Conservation (phyloP, 2,113 vertebrate species). For the Caranx ignobilis region DNA sequence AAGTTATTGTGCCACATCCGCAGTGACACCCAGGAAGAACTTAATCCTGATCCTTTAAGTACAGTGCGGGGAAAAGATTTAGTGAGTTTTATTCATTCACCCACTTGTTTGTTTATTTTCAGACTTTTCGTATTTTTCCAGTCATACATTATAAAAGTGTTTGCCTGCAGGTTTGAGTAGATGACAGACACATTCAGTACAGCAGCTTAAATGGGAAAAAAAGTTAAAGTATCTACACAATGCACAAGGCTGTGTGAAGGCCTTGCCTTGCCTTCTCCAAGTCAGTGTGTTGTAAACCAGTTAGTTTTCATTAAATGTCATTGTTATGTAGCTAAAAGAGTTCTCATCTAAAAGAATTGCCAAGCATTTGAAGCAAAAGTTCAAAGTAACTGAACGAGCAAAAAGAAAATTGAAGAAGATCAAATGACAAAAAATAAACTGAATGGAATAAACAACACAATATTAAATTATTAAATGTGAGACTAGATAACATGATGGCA, state of each 20-base stretch:
- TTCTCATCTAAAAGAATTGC: neutral
- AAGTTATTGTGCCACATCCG: slow-evolving; percentile 50
- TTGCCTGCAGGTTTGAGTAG: neutral
- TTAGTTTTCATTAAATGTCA: neutral
- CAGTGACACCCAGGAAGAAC: slow-evolving; percentile 48
- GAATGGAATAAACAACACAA: neutral
- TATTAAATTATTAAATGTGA: slow-evolving; percentile 1
- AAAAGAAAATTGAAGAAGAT: neutral
- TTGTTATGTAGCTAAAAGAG: neutral
- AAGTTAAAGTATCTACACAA: neutral
- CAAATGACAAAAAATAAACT: neutral
- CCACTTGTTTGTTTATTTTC: neutral
- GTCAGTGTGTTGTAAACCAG: neutral
- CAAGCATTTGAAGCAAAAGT: slow-evolving; percentile 7
- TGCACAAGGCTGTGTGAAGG: neutral
- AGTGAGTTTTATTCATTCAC: neutral
- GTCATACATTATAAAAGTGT: neutral
- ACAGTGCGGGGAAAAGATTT: slow-evolving; percentile 7
- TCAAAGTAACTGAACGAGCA: too few relatives aligned
- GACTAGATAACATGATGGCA: slow-evolving; percentile 34
- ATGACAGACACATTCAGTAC: neutral
- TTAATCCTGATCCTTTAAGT: slow-evolving; percentile 59
- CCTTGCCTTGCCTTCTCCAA: neutral
- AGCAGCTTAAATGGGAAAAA: neutral
- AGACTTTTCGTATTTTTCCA: neutral